Evolutionary conservation across 2,113 vertebrate genomes (phyloP).

Genomic region (rat (Rattus norvegicus)): GRCr8 NC_086022.1:35048001-35048500

Average conservation of each 20-base stretch:
- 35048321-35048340: background rate
- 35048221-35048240: slow-evolving; percentile 42
- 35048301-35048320: background rate
- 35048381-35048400: background rate
- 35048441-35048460: background rate
- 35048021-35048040: background rate
- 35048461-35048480: slow-evolving; percentile 25
- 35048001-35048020: slow-evolving; percentile 3
- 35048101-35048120: slow-evolving; percentile 36
- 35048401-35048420: background rate
- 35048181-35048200: slow-evolving; percentile 29
- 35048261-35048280: background rate
- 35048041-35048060: slow-evolving; percentile 8
- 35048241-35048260: slow-evolving; percentile 6
- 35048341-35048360: slow-evolving; percentile 26
- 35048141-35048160: slow-evolving; percentile 41
- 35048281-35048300: background rate
- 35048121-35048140: background rate
- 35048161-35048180: slow-evolving; percentile 28
- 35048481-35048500: background rate
- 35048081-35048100: slow-evolving; percentile 1
- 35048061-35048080: slow-evolving; percentile 38
- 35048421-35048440: background rate
- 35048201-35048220: background rate
- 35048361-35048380: background rate